Conservation (phyloP, 2,113 vertebrate genomes). For the Dasypus novemcinctus region DNA sequence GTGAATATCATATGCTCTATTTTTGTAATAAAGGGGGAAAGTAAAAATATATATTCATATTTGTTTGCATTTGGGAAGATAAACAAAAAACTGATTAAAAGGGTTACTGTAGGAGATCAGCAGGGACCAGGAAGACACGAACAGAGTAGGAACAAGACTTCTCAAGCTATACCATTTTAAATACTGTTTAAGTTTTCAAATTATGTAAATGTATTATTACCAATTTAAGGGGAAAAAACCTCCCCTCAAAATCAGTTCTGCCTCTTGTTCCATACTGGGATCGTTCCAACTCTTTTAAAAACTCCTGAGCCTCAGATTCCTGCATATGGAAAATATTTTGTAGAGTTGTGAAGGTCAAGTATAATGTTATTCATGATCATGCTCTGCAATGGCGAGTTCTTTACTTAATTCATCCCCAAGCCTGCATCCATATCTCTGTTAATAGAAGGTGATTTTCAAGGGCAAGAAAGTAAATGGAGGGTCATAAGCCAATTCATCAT, state of each 20-base stretch:
- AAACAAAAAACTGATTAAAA: not conserved
- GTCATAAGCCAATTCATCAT: not conserved
- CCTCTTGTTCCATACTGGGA: not conserved
- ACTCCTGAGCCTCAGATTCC: not conserved
- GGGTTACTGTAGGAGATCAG: not conserved
- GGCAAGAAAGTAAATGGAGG: not conserved
- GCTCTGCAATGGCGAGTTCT: not conserved
- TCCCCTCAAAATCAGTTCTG: not conserved
- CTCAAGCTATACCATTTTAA: not conserved
- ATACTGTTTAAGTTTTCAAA: not conserved
- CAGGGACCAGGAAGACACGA: not conserved
- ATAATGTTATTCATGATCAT: not conserved
- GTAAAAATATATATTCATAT: not conserved
- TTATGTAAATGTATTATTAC: not conserved
- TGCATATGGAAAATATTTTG: not conserved
- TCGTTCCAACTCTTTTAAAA: not conserved
- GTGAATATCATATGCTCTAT: not conserved
- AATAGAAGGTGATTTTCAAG: not conserved
- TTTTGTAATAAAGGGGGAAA: not conserved
- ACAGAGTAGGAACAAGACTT: not conserved
- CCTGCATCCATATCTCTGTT: not conserved
- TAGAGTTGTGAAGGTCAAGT: not conserved
- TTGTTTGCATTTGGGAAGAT: not conserved
- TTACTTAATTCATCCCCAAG: not conserved
- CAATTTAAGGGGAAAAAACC: not conserved